A percentile compares a stretch with the other conserved stretches of the same genome.
phyloP scores from a whole-genome alignment of 2,888 invertebrate genomes.

The Drosophila robusta region DNA sequence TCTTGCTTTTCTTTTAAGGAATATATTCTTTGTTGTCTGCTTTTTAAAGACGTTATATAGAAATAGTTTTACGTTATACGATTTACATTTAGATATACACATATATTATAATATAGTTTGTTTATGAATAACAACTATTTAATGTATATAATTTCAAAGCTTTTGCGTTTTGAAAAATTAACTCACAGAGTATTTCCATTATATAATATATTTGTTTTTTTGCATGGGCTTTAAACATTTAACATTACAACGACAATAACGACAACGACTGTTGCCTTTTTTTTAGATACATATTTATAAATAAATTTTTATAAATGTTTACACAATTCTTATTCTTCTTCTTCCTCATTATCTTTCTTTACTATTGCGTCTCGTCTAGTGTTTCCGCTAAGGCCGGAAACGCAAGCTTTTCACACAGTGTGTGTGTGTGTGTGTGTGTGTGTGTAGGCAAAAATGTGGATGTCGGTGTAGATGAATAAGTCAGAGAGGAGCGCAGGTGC shows the following conservation, averaged over 20 bases:
- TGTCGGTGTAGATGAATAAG: conserved; percentile 31
- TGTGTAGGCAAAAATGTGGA: not conserved
- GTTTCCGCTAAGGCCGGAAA: conserved; percentile 52
- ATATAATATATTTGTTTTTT: conserved; percentile 64
- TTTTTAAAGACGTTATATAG: conserved; percentile 35
- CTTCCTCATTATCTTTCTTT: conserved; percentile 36
- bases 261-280: conserved; percentile 53
- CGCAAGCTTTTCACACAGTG: conserved; percentile 33
- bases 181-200: conserved; percentile 81
- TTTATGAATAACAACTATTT: conserved; percentile 63
- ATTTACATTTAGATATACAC: conserved; percentile 70
- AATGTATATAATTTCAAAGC: conserved; percentile 73
- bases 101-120: conserved; percentile 43
- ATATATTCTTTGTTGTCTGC: conserved; percentile 44
- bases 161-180: conserved; percentile 70
- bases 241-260: conserved; percentile 64
- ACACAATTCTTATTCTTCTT: conserved; percentile 46
- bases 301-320: conserved; percentile 69
- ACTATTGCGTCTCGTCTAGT: conserved; percentile 23
- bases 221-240: conserved; percentile 62
- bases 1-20: conserved; percentile 49
- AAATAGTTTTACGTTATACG: conserved; percentile 38
- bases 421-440: conserved; percentile 36
- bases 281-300: conserved; percentile 67
- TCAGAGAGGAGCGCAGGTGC: conserved; percentile 56